Evolutionary conservation across 2,888 invertebrate genomes (phyloP).

Genomic region (Sinohyriopsis cumingii): DNA sequence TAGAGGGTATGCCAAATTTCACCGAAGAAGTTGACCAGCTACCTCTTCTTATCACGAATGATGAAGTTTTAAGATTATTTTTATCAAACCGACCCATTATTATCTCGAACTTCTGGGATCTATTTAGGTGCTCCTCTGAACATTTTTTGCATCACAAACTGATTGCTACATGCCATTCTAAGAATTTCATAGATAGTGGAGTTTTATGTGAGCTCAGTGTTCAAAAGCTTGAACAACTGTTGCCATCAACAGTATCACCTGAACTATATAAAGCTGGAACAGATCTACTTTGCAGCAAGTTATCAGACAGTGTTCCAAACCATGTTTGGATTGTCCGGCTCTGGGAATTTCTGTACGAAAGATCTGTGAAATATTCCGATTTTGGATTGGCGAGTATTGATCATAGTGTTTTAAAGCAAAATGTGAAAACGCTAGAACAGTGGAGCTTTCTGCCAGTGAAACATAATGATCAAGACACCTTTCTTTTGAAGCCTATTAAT

Average conservation of each 20-base stretch:
- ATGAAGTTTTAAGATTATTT: slow-evolving; percentile 34
- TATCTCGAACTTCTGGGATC: slow-evolving; percentile 16
- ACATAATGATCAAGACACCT: no score
- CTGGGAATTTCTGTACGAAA: no score
- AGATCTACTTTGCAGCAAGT: no score
- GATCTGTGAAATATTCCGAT: no score
- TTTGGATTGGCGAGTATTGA: no score
- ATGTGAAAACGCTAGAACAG: no score
- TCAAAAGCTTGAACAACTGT: not conserved
- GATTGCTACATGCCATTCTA: not conserved
- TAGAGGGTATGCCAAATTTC: slow-evolving; percentile 16
- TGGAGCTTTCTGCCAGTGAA: no score
- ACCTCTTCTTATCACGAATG: slow-evolving; percentile 50
- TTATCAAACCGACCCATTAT: slow-evolving; percentile 25
- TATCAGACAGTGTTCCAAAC: no score
- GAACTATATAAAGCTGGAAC: no score
- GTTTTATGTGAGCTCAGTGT: slow-evolving; percentile 4
- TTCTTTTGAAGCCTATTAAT: no score
- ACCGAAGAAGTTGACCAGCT: slow-evolving; percentile 28
- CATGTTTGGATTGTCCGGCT: no score
- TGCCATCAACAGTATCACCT: not conserved
- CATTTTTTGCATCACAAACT: slow-evolving; percentile 8
- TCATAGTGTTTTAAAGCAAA: no score
- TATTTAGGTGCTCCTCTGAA: slow-evolving; percentile 7
- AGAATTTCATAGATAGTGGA: not conserved